A percentile compares a stretch with the other conserved stretches of the same genome.
These are phyloP conservation scores for Amitus sp. DNA, from an alignment of 2,888 invertebrate species.

Conservation along the genomic window DNA sequence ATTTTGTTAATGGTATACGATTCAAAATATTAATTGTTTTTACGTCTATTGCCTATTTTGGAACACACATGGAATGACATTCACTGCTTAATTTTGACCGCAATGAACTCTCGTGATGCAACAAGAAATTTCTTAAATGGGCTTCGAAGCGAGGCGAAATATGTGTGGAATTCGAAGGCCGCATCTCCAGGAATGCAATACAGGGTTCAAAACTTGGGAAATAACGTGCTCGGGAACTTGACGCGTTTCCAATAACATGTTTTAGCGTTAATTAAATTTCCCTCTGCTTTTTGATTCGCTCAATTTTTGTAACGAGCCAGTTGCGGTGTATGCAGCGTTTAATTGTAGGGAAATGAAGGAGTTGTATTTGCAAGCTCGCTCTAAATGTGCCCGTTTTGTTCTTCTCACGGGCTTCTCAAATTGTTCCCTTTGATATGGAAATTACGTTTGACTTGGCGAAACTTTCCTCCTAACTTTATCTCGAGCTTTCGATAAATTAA, in stretches of 20 bases:
- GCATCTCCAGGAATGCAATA: background rate
- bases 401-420: background rate
- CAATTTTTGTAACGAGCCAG: background rate
- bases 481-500: constrained; percentile 4
- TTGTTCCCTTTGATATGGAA: constrained; percentile 7
- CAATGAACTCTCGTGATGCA: background rate
- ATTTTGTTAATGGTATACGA: too few species aligned
- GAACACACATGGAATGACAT: too few species aligned
- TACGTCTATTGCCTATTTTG: too few species aligned
- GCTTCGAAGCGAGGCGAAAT: constrained; percentile 6
- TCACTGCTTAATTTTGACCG: background rate
- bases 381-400: constrained; percentile 4
- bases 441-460: constrained; percentile 2
- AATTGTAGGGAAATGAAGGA: background rate
- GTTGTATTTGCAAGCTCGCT: background rate
- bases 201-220: constrained; percentile 8
- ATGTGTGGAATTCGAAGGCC: background rate
- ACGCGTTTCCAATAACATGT: constrained; percentile 4
- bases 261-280: background rate
- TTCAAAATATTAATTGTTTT: too few species aligned
- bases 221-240: background rate
- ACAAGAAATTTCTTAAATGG: constrained; percentile 9
- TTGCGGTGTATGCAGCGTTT: background rate
- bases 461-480: constrained; percentile 6
- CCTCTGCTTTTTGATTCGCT: too few species aligned